A percentile compares a stretch with the other conserved stretches of the same genome.
Evolutionary conservation across 2,113 vertebrate genomes (phyloP).

Genomic region (Struthio camelus): DNA sequence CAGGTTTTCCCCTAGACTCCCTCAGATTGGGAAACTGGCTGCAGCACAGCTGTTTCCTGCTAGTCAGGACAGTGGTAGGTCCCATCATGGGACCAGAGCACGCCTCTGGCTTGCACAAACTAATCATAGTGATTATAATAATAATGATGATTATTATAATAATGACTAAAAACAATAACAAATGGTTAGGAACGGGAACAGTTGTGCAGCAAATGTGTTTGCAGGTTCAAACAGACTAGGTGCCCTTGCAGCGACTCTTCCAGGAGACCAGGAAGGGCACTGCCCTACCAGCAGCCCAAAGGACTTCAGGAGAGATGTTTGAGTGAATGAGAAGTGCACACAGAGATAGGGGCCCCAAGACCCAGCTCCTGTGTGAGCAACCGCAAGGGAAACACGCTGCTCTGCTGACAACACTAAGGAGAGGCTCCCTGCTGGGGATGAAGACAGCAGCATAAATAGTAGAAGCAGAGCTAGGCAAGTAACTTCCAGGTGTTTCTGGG

Average conservation of each 20-base stretch:
- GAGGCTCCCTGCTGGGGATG: not conserved
- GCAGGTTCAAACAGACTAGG: not conserved
- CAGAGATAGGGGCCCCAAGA: not conserved
- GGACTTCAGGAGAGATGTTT: not conserved
- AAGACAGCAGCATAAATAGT: not conserved
- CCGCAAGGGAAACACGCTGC: rapidly evolving
- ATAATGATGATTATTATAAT: no score
- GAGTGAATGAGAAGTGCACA: not conserved
- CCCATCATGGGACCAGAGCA: not conserved
- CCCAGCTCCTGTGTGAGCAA: not conserved
- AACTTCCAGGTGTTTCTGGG: not conserved
- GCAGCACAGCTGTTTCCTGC: not conserved
- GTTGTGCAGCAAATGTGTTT: not conserved
- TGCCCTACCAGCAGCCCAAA: rapidly evolving
- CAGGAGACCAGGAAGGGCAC: not conserved
- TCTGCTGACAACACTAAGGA: not conserved
- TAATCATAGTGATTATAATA: not conserved
- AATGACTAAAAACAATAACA: not conserved
- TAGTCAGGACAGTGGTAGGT: not conserved
- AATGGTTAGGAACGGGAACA: not conserved
- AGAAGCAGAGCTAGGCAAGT: not conserved
- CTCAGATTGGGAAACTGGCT: not conserved
- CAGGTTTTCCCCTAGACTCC: not conserved
- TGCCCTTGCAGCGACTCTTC: not conserved
- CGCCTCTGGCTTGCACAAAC: not conserved